These are phyloP conservation scores for Mesorhabditis sp. DNA, from an alignment of 2,888 invertebrate genomes.

Conservation along the genomic window DNA sequence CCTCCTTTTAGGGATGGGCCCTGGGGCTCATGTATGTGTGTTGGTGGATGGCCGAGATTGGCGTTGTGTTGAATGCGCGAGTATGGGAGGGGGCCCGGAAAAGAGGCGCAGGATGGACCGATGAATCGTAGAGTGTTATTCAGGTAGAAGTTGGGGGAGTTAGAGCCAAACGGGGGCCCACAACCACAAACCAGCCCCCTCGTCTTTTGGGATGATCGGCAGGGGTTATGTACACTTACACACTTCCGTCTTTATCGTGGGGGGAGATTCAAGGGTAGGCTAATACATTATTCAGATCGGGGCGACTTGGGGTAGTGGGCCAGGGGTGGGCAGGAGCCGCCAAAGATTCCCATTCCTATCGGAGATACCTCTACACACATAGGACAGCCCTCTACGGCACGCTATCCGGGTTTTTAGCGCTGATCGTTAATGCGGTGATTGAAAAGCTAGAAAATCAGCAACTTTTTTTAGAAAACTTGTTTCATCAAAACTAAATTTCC, in stretches of 20 bases:
- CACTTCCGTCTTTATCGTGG: neutral
- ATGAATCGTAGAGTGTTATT: constrained; percentile 4
- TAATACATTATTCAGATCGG: constrained; percentile 1
- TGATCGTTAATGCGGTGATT: too few relatives aligned
- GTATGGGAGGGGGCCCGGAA: neutral
- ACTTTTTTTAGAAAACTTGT: too few relatives aligned
- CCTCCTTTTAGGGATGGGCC: too few relatives aligned
- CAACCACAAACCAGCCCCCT: too few relatives aligned
- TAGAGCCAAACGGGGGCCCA: neutral
- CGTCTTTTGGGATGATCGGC: too few relatives aligned
- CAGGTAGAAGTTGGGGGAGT: neutral
- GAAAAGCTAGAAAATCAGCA: too few relatives aligned
- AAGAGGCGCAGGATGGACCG: neutral
- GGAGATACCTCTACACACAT: neutral
- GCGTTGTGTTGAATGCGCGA: neutral
- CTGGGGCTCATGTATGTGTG: too few relatives aligned
- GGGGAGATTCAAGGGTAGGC: neutral
- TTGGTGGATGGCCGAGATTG: neutral
- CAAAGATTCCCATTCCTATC: too few relatives aligned
- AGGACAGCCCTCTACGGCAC: neutral
- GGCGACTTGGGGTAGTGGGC: neutral
- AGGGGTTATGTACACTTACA: neutral
- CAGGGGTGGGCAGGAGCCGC: neutral
- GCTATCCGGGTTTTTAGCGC: neutral
- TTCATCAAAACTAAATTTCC: too few relatives aligned